A percentile compares a stretch with the other conserved stretches of the same genome.
Evolutionary conservation across 2,888 invertebrate genomes (phyloP).

Genomic region (Tupiocoris notatus): DNA sequence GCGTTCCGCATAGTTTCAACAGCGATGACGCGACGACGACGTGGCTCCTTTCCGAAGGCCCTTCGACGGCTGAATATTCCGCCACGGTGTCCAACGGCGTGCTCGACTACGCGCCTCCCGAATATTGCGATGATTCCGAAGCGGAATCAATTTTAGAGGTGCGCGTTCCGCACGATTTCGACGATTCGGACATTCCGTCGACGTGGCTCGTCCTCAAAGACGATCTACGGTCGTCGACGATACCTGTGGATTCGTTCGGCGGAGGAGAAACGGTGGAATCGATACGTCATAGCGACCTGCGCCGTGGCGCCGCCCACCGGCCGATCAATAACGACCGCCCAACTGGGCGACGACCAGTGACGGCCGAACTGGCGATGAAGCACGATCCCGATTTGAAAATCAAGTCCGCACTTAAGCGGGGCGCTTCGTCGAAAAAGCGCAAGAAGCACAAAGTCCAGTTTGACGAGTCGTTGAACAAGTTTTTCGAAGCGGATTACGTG

Average conservation of each 20-base stretch:
- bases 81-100: not conserved
- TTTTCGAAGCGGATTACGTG: slow-evolving; percentile 89
- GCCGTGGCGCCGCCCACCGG: not conserved
- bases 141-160: slow-evolving; percentile 38
- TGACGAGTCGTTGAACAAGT: slow-evolving; percentile 85
- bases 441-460: slow-evolving; percentile 81
- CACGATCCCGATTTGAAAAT: slow-evolving; percentile 47
- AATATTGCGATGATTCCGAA: slow-evolving; percentile 44
- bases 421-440: slow-evolving; percentile 54
- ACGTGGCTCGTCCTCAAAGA: slow-evolving; percentile 52
- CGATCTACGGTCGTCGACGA: slow-evolving; percentile 52
- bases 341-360: slow-evolving; percentile 26
- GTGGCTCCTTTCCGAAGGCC: too few relatives aligned
- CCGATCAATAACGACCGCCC: slow-evolving; percentile 12
- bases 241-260: slow-evolving; percentile 44
- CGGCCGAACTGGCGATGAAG: slow-evolving; percentile 45
- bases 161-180: slow-evolving; percentile 42
- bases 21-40: too few relatives aligned
- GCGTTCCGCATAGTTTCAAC: too few relatives aligned
- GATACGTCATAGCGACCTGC: slow-evolving; percentile 47
- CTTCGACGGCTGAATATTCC: not conserved
- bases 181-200: slow-evolving; percentile 37
- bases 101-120: not conserved
- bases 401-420: slow-evolving; percentile 51
- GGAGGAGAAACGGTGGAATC: slow-evolving; percentile 53